A percentile compares a stretch with the other conserved stretches of the same genome.
phyloP scores from a whole-genome alignment of 2,888 invertebrate species.

The Tricholauxania praeusta region DNA sequence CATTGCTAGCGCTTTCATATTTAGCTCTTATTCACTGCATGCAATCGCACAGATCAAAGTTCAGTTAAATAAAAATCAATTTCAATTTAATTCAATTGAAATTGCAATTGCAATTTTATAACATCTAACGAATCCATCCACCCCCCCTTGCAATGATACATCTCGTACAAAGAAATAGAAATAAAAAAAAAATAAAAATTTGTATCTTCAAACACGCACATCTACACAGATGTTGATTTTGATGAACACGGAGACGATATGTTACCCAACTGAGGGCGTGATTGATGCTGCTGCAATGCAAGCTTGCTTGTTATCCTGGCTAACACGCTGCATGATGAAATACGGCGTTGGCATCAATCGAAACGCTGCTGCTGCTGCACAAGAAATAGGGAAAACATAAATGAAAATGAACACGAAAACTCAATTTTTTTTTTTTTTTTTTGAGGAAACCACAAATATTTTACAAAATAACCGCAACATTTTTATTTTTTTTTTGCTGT shows the following conservation, averaged over 20 bases:
- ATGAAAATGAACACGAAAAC: neutral
- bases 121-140: too few relatives aligned
- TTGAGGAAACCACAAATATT: conserved; percentile 22
- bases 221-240: neutral
- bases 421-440: neutral
- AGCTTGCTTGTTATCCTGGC: conserved; percentile 1
- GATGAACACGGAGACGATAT: conserved; percentile 6
- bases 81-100: conserved; percentile 15
- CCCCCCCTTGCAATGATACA: too few relatives aligned
- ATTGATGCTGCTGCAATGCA: neutral
- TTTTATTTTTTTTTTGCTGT: neutral
- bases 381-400: neutral
- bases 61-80: conserved; percentile 32
- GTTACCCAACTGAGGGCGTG: neutral
- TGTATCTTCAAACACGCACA: neutral
- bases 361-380: conserved; percentile 10
- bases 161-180: too few relatives aligned
- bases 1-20: too few relatives aligned
- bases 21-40: neutral
- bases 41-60: conserved; percentile 23
- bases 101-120: neutral
- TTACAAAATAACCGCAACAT: conserved; percentile 5
- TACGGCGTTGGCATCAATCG: conserved; percentile 14
- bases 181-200: too few relatives aligned
- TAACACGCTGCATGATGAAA: neutral